Evolutionary conservation across 2,888 invertebrate genomes (phyloP).

Genomic region (Epinotia brunnichana): DNA sequence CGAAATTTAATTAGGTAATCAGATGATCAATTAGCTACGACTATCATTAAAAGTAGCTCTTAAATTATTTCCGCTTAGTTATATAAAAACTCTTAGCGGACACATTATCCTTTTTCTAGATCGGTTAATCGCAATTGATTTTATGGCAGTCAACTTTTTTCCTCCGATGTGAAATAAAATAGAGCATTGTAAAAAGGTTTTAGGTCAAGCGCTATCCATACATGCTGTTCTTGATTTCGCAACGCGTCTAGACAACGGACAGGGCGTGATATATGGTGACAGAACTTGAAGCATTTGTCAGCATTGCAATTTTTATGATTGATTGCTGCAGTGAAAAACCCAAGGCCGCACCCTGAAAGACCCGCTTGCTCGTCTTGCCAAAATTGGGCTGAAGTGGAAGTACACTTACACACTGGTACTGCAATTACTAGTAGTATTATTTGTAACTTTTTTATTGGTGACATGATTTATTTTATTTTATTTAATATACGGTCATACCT

Average conservation of each 20-base stretch:
- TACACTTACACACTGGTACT: too few species aligned
- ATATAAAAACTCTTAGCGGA: constrained; percentile 16
- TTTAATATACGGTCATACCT: too few species aligned
- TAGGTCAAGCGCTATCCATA: constrained; percentile 12
- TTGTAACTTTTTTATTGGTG: too few species aligned
- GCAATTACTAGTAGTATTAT: too few species aligned
- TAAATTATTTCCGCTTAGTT: constrained; percentile 1
- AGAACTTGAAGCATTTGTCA: constrained; percentile 36
- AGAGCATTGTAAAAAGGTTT: constrained; percentile 29
- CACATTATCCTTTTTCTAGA: neutral
- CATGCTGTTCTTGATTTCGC: constrained; percentile 27
- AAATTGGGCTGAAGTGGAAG: neutral
- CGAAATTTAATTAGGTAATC: constrained; percentile 22
- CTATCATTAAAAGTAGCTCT: constrained; percentile 14
- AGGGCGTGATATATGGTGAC: constrained; percentile 34
- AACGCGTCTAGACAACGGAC: constrained; percentile 37
- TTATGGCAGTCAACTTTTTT: neutral
- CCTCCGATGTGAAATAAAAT: neutral
- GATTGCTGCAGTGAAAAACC: neutral
- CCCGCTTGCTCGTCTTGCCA: neutral
- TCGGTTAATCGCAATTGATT: neutral
- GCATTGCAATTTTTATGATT: constrained; percentile 29
- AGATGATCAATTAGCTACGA: constrained; percentile 22
- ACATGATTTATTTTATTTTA: too few species aligned
- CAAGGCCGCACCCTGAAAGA: neutral